A percentile compares a stretch with the other conserved stretches of the same genome.
These are phyloP conservation scores for Grantiella picta DNA, from an alignment of 2,113 vertebrate genomes.

Conservation along the genomic window DNA sequence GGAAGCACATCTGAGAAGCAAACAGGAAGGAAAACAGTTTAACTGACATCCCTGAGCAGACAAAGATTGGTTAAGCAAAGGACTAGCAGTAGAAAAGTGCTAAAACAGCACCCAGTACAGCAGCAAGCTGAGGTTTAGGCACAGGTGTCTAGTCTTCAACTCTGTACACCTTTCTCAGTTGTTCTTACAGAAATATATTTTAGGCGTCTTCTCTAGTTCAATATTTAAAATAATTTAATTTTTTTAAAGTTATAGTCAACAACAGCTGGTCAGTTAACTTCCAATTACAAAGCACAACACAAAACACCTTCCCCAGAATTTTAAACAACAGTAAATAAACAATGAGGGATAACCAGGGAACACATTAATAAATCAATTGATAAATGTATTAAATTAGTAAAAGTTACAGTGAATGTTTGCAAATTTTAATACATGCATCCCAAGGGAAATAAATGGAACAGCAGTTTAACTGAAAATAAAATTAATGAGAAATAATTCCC, in stretches of 20 bases:
- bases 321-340: background rate
- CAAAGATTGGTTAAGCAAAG: background rate
- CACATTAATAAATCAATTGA: background rate
- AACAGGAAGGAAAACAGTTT: background rate
- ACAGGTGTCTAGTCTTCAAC: background rate
- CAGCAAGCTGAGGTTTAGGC: background rate
- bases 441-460: background rate
- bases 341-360: background rate
- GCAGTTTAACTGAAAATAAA: background rate
- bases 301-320: background rate
- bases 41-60: background rate
- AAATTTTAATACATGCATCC: background rate
- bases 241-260: background rate
- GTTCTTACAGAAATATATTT: background rate
- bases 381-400: background rate
- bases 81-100: background rate
- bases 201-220: background rate
- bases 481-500: background rate
- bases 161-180: background rate
- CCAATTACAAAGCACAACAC: background rate
- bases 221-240: background rate
- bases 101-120: background rate
- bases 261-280: background rate
- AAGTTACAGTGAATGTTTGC: background rate
- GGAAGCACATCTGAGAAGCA: background rate